phyloP scores from a whole-genome alignment of 2,888 invertebrate genomes.

The Glaucopsyche alexis region DNA sequence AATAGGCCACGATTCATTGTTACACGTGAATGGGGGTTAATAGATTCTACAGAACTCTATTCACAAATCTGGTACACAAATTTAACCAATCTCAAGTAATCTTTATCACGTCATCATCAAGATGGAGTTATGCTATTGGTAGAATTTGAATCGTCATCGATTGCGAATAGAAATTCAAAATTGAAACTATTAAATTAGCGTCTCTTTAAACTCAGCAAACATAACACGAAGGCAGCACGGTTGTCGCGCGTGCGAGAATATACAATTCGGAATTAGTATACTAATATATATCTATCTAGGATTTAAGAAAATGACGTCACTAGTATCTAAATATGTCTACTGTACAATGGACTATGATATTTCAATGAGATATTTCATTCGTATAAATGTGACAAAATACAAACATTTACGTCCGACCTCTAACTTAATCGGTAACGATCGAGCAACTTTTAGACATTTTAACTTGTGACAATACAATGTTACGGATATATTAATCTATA shows the following conservation, averaged over 20 bases:
- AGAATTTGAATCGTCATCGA: background rate
- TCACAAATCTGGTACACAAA: slow-evolving; percentile 1
- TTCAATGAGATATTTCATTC: slow-evolving; percentile 73
- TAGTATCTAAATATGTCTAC: slow-evolving; percentile 73
- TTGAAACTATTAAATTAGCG: slow-evolving; percentile 56
- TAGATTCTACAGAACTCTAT: slow-evolving; percentile 32
- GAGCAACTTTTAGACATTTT: slow-evolving; percentile 66
- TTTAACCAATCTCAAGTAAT: slow-evolving; percentile 9
- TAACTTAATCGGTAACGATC: slow-evolving; percentile 76
- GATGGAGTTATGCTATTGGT: slow-evolving; percentile 10
- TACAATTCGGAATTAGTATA: slow-evolving; percentile 69
- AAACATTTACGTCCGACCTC: slow-evolving; percentile 69
- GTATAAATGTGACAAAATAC: slow-evolving; percentile 80
- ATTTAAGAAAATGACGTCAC: slow-evolving; percentile 67
- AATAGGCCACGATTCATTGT: slow-evolving; percentile 75
- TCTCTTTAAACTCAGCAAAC: slow-evolving; percentile 49
- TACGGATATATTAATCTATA: slow-evolving; percentile 54
- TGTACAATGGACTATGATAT: slow-evolving; percentile 79
- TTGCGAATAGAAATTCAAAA: background rate
- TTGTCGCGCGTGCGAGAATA: slow-evolving; percentile 65
- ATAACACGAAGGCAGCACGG: slow-evolving; percentile 56
- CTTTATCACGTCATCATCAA: slow-evolving; percentile 24
- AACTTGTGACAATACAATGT: slow-evolving; percentile 71
- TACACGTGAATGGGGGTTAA: slow-evolving; percentile 64
- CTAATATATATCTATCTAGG: slow-evolving; percentile 72